Evolutionary conservation across 2,888 invertebrate genomes (phyloP), one percentile per base, ranked within the genome.

Genomic region (Drosophila robusta): DNA sequence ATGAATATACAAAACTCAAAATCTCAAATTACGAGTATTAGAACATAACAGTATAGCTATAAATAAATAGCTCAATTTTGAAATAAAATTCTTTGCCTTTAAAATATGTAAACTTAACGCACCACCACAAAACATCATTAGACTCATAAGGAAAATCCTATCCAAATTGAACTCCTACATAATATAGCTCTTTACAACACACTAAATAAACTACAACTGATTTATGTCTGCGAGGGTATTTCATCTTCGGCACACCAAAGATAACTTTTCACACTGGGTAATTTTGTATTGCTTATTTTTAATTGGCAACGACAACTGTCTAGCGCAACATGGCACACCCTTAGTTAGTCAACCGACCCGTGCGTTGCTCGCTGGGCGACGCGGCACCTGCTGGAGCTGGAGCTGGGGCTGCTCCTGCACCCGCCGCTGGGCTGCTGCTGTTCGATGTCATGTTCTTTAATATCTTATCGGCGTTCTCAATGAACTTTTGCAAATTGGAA

Each of bases 401-500:
- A 26, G 22, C 38, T 18, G 18, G 18, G 18, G 18, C 18, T 18
- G 18, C 68, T 71, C 51, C 69, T 72, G 50, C 49, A 9, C 38
- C 39, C 4, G 51, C 29, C 14, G 41, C 68, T 45, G 42, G 39
- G 29, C 11, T 38, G 50, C 34, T 49, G 6, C 26, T 80, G 47
- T 72, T 83, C 6, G 75, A 50, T 49, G 90, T 90, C 47, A 91
- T 88, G 74, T 91, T 91, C 66, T 90, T 90, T 22, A 91, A 71
- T 78, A 91, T 91, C 80, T 89, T 91, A 83, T 91, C 91, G 45
- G 91, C 91, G 70, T 90, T 91, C 76, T 90, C 89, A 50, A 91
- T 90, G 49, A 91, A 91, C 55, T 89, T 88, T 76, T 91, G 91
- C 60, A 91, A 86, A 82, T 91, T 91, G 45, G 91, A 89, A 41